Evolutionary conservation across 1,140 invertebrate genomes (phyloP).

Genomic region (Pectinophora gossypiella): DNA sequence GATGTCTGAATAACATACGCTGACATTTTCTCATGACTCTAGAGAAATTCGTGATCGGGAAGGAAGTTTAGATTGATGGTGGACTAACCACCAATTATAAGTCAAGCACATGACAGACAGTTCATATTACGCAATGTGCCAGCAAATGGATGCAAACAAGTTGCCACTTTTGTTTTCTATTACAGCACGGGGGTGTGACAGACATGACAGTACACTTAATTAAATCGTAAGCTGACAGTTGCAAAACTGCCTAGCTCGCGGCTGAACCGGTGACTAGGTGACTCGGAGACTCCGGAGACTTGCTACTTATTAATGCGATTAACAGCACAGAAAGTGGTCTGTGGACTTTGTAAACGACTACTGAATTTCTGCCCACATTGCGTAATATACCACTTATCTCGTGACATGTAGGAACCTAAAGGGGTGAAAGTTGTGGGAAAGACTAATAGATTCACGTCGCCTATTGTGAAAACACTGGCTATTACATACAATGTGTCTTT

Average conservation of each 20-base stretch:
- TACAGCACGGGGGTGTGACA: slow-evolving; percentile 25
- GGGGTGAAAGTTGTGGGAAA: slow-evolving; percentile 4
- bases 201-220: slow-evolving; percentile 35
- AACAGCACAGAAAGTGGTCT: neutral
- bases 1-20: slow-evolving; percentile 25
- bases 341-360: neutral
- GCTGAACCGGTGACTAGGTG: no score
- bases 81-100: slow-evolving; percentile 30
- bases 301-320: neutral
- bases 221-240: slow-evolving; percentile 41
- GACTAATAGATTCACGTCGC: slow-evolving; percentile 4
- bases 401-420: slow-evolving; percentile 2
- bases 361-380: neutral
- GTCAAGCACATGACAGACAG: slow-evolving; percentile 25
- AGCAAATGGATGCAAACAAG: slow-evolving; percentile 23
- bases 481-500: neutral
- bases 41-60: slow-evolving; percentile 36
- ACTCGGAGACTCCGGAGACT: no score
- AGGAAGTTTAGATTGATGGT: slow-evolving; percentile 35
- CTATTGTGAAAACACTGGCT: slow-evolving; percentile 2
- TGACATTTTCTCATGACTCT: slow-evolving; percentile 37
- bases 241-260: slow-evolving; percentile 30
- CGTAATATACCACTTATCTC: slow-evolving; percentile 1
- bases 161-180: slow-evolving; percentile 24
- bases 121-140: slow-evolving; percentile 29